These are phyloP conservation scores for Rhingia rostrata DNA, from an alignment of 2,888 invertebrate species.

Conservation along the genomic window DNA sequence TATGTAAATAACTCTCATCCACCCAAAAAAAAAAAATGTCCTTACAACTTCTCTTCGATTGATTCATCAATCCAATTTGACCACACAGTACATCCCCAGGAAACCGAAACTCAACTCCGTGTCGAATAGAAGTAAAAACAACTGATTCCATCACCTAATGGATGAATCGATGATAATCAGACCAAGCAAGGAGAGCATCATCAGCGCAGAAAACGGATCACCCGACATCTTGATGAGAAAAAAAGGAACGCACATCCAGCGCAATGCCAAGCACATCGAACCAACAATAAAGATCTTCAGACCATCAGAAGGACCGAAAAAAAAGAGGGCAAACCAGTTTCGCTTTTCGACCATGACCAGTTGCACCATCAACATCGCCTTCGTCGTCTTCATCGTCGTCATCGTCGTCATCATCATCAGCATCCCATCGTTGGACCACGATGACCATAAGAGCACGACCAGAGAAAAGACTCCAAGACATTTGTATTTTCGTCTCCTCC, in stretches of 20 bases:
- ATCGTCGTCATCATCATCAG: background rate
- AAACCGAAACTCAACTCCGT: slow-evolving; percentile 10
- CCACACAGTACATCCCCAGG: slow-evolving; percentile 31
- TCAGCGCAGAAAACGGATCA: slow-evolving; percentile 44
- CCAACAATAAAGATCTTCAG: slow-evolving; percentile 45
- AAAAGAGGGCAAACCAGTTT: slow-evolving; percentile 56
- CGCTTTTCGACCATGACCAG: slow-evolving; percentile 62
- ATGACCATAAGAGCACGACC: background rate
- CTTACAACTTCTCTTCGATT: slow-evolving; percentile 3
- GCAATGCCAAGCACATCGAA: slow-evolving; percentile 24
- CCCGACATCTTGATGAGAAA: slow-evolving; percentile 27
- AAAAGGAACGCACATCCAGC: slow-evolving; percentile 25
- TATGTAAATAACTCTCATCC: no score
- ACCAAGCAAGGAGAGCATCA: slow-evolving; percentile 45
- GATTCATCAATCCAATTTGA: slow-evolving; percentile 51
- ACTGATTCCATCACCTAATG: slow-evolving; percentile 55
- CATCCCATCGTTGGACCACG: slow-evolving; percentile 13
- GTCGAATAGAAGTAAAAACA: slow-evolving; percentile 47
- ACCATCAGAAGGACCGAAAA: slow-evolving; percentile 3
- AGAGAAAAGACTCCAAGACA: slow-evolving; percentile 36
- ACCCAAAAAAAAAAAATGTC: no score
- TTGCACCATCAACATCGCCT: slow-evolving; percentile 56
- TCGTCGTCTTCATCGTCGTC: slow-evolving; percentile 3
- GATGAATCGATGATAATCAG: slow-evolving; percentile 57
- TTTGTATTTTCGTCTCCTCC: slow-evolving; percentile 36